Evolutionary conservation across 2,113 vertebrate species (phyloP).

Genomic region (Leucopsar rothschildi): DNA sequence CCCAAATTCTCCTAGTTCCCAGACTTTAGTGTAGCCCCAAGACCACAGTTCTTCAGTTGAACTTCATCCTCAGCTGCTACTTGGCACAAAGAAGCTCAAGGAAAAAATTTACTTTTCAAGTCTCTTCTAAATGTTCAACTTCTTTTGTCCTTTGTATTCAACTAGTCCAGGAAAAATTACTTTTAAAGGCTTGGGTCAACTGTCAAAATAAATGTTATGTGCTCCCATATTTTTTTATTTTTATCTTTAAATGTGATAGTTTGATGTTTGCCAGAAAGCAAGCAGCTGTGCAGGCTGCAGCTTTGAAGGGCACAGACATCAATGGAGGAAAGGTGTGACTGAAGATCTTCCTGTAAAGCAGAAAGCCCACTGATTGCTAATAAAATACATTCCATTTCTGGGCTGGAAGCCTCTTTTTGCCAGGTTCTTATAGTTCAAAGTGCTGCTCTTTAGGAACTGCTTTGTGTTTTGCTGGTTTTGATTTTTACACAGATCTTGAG

Average conservation of each 20-base stretch:
- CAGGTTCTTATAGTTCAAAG: not conserved
- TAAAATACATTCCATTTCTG: not conserved
- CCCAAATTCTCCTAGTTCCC: not conserved
- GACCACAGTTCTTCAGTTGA: not conserved
- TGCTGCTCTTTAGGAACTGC: not conserved
- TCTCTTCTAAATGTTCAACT: not conserved
- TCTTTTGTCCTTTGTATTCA: constrained; percentile 6
- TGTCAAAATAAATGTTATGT: not conserved
- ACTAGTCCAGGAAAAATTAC: not conserved
- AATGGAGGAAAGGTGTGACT: not conserved
- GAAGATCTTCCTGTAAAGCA: not conserved
- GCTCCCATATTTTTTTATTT: not conserved
- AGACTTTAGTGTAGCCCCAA: not conserved
- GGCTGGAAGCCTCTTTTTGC: not conserved
- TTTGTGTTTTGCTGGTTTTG: not conserved
- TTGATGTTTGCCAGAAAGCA: not conserved
- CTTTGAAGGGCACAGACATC: not conserved
- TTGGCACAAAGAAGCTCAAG: not conserved
- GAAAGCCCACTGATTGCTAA: not conserved
- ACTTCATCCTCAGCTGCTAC: not conserved
- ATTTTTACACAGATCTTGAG: not conserved
- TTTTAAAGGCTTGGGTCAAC: not conserved
- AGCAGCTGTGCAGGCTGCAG: not conserved
- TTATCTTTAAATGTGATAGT: not conserved
- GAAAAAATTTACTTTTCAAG: constrained; percentile 33